phyloP scores from a whole-genome alignment of 2,888 invertebrate species.

The Brachyptera risi region DNA sequence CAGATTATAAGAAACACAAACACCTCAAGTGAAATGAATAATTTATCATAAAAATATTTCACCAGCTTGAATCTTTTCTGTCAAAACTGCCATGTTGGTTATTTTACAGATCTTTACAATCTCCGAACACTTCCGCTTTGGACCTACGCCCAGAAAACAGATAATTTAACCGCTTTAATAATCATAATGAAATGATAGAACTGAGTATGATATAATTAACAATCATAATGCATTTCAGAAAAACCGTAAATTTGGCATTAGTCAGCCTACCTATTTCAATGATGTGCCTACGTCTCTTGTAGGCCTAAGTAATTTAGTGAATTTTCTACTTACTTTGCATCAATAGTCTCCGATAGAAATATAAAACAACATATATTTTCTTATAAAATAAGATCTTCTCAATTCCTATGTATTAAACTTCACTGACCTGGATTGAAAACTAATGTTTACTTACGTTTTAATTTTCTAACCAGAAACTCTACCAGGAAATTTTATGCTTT shows the following conservation, averaged over 20 bases:
- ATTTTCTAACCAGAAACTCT: slow-evolving; percentile 37
- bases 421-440: slow-evolving; percentile 1
- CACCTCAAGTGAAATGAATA: too few species aligned
- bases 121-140: slow-evolving; percentile 34
- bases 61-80: slow-evolving; percentile 25
- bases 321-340: not conserved
- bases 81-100: slow-evolving; percentile 37
- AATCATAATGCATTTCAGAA: not conserved
- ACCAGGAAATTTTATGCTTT: slow-evolving; percentile 39
- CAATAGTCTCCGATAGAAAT: not conserved
- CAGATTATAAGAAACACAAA: too few species aligned
- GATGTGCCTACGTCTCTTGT: not conserved
- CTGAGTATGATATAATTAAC: not conserved
- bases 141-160: slow-evolving; percentile 32
- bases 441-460: slow-evolving; percentile 34
- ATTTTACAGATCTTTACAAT: slow-evolving; percentile 24
- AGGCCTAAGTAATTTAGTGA: not conserved
- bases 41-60: slow-evolving; percentile 9
- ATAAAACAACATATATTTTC: not conserved
- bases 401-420: slow-evolving; percentile 7
- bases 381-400: not conserved
- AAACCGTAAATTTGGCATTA: not conserved
- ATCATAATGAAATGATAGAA: not conserved
- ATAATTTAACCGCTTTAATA: not conserved
- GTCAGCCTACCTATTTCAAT: slow-evolving; percentile 6